A percentile compares a stretch with the other conserved stretches of the same genome.
phyloP scores from a whole-genome alignment of 64 coral and sea anemone genomes.

The Exaiptasia diaphana region DNA sequence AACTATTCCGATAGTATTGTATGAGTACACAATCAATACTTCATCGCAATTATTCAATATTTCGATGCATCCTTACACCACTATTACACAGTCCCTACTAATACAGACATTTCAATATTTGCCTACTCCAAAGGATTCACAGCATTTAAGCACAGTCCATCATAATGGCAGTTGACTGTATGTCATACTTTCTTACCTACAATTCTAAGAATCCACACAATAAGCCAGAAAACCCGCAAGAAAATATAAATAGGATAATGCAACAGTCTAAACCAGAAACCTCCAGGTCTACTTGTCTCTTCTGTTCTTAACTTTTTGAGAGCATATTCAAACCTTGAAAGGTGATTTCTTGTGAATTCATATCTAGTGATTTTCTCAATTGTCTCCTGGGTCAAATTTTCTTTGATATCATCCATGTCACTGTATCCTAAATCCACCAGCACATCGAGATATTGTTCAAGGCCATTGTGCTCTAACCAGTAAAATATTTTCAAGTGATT shows the following conservation, averaged over 20 bases:
- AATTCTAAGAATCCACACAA: constrained; percentile 21
- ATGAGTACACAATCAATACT: no score
- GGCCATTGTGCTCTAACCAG: constrained; percentile 26
- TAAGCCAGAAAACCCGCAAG: constrained; percentile 17
- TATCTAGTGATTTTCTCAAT: not conserved
- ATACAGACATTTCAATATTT: no score
- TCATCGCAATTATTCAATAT: no score
- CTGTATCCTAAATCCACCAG: constrained; percentile 46
- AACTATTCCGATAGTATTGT: no score
- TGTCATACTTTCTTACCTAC: not conserved
- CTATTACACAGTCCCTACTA: no score
- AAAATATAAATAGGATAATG: not conserved
- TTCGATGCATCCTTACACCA: no score
- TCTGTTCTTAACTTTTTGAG: not conserved
- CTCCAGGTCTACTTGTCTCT: not conserved
- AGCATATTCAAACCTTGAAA: constrained; percentile 16
- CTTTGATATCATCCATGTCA: constrained; percentile 17
- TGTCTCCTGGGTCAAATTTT: constrained; percentile 5
- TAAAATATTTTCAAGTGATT: constrained; percentile 36
- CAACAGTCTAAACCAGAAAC: no score
- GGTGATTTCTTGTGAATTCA: not conserved
- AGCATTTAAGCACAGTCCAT: not conserved
- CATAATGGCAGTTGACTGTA: not conserved
- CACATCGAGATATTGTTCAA: constrained; percentile 33
- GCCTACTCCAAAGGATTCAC: no score